Base-by-base conservation (phyloP, 1,140 invertebrate species). In the Maniola jurtina region DNA sequence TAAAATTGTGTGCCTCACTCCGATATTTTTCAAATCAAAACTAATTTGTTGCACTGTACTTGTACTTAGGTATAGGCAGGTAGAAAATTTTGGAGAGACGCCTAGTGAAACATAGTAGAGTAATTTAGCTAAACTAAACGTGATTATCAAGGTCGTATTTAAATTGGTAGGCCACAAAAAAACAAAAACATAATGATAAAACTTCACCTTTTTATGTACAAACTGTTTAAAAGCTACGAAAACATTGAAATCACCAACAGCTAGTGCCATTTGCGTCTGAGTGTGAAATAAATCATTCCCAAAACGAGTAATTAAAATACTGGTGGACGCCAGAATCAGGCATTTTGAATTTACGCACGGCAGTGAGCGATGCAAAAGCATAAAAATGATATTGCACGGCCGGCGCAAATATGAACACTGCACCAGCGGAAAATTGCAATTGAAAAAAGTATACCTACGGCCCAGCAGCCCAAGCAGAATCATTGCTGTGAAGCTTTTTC, bases 231-330 rank as follows among this genome's bases (percentile, higher is more conserved):
- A 61, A 68, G 48, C 63, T 45, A 64, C 61, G 65, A 68, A 72
- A 72, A 72, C 70, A 63, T 72, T 62, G 71, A 57, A 68, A 70
- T 66, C 68, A 66, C 73, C 71, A 76, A 76, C 75, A 81, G 73
- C 75, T 74, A 87, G 82, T 86, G 84, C 77, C 80, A 83, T 82
- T 84, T 82, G 79, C 68, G 79, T 77, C 71, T 78, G 83, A 75
- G 71, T 75, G 75, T 78, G 75, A 79, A 76, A 87, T 90, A 90
- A 90, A 90, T 90, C 86, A 90, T 90, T 82, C 81, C 71, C 77
- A 81, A 88, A 91, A 88, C 87, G 83, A 88, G 86, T 91, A 91
- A 91, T 91, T 91, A 91, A 91, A 91, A 91, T 83, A 87, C 86
- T 86, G 81, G 80, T 84, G 84, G 81, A 86, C 80, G 84, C 81